A percentile compares a stretch with the other conserved stretches of the same genome.
Evolutionary conservation across 2,888 invertebrate species (phyloP).

Genomic region (Lepidochitona cinerea): DNA sequence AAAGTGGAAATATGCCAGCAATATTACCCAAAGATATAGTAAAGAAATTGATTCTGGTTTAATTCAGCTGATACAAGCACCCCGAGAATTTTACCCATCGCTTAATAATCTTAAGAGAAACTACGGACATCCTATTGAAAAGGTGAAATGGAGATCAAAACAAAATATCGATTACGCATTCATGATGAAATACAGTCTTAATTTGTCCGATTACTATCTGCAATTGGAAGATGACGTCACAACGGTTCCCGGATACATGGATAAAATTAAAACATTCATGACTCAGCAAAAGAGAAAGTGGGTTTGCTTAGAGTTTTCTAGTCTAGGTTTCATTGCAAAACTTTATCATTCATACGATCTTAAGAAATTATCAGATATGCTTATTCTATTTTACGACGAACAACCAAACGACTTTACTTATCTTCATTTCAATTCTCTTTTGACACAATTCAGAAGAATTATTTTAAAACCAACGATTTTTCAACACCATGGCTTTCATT

Average conservation of each 20-base stretch:
- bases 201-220: constrained; percentile 64
- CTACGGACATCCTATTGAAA: constrained; percentile 61
- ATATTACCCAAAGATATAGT: constrained; percentile 34
- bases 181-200: constrained; percentile 60
- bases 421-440: constrained; percentile 28
- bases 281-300: constrained; percentile 38
- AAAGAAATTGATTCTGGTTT: constrained; percentile 62
- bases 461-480: constrained; percentile 36
- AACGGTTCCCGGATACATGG: constrained; percentile 58
- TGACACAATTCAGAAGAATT: constrained; percentile 34
- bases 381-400: constrained; percentile 52
- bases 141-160: constrained; percentile 70
- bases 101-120: constrained; percentile 49
- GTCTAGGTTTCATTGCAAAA: constrained; percentile 52
- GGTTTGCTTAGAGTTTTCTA: constrained; percentile 46
- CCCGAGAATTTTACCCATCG: constrained; percentile 48
- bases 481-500: constrained; percentile 45
- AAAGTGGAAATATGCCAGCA: constrained; percentile 34
- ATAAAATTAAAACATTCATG: constrained; percentile 61
- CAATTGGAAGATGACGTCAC: constrained; percentile 71
- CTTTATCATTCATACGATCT: constrained; percentile 42
- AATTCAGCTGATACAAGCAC: constrained; percentile 64
- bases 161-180: constrained; percentile 71
- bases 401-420: constrained; percentile 46
- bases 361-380: constrained; percentile 48